Percentiles rank a stretch among this genome's conserved stretches.
Conservation (phyloP, 1,140 invertebrate genomes). For the Elymnias hypermnestra region DNA sequence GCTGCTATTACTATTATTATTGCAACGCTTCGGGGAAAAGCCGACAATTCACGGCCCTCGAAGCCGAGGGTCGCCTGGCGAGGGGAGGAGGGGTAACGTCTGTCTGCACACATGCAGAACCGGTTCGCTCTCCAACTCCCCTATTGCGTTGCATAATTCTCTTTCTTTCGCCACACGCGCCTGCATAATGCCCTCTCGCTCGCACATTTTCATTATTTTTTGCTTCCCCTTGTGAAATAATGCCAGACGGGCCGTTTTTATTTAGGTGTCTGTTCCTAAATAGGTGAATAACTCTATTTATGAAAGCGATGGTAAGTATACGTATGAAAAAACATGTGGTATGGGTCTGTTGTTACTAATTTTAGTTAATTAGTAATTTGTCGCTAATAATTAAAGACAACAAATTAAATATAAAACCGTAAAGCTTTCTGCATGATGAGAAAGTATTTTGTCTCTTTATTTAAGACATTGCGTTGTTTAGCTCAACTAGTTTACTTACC, state of each 20-base stretch:
- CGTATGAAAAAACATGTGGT: conserved; percentile 29
- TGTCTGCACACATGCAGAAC: conserved; percentile 75
- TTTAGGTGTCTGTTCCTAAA: conserved; percentile 58
- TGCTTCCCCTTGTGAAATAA: conserved; percentile 72
- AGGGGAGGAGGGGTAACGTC: conserved; percentile 64
- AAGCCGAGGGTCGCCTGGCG: conserved; percentile 62
- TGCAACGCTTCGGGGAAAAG: conserved; percentile 65
- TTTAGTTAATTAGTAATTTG: conserved; percentile 7
- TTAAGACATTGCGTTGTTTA: neutral
- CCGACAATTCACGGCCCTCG: conserved; percentile 61
- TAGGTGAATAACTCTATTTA: conserved; percentile 45
- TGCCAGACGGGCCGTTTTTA: conserved; percentile 66
- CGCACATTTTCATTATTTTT: conserved; percentile 73
- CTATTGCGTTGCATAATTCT: conserved; percentile 54
- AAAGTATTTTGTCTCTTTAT: conserved; percentile 1
- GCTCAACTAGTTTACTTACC: neutral
- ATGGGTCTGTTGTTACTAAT: conserved; percentile 37
- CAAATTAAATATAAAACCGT: neutral
- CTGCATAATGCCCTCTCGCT: conserved; percentile 57
- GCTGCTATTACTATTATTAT: conserved; percentile 70
- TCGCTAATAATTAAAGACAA: neutral
- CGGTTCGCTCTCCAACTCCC: conserved; percentile 69
- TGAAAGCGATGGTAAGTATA: conserved; percentile 52
- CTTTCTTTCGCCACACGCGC: conserved; percentile 63
- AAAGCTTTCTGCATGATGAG: neutral